Conservation (phyloP, 2,888 invertebrate species). For the Drosophila kambysellisi region DNA sequence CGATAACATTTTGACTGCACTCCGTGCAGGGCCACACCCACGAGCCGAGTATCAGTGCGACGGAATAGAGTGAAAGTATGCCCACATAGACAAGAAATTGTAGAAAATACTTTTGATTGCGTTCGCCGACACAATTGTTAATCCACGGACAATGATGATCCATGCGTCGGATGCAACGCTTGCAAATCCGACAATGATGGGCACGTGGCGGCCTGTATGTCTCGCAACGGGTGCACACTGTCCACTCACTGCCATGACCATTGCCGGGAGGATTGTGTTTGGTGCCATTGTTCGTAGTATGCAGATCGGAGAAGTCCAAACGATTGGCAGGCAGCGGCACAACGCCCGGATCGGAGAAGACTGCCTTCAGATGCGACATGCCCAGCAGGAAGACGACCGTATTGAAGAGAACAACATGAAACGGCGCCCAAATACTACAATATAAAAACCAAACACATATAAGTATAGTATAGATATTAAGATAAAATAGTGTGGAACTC, state of each 20-base stretch:
- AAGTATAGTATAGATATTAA: conserved; percentile 68
- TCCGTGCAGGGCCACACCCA: conserved; percentile 90
- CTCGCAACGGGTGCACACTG: conserved; percentile 90
- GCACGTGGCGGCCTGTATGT: conserved; percentile 93
- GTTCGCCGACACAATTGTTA: conserved; percentile 96
- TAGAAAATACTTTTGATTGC: conserved; percentile 96
- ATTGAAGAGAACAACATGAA: conserved; percentile 93
- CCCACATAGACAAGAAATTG: conserved; percentile 94
- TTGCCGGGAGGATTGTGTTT: conserved; percentile 83
- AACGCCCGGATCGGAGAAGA: conserved; percentile 95
- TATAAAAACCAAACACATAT: background rate
- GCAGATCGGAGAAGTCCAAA: conserved; percentile 93
- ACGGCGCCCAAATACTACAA: conserved; percentile 91
- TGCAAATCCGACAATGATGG: conserved; percentile 95
- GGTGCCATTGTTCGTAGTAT: conserved; percentile 86
- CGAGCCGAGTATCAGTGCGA: conserved; percentile 89
- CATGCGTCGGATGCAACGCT: conserved; percentile 89
- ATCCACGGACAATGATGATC: conserved; percentile 94
- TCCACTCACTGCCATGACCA: conserved; percentile 90
- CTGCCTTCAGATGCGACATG: conserved; percentile 93
- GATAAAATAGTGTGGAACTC: background rate
- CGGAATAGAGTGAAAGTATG: conserved; percentile 88
- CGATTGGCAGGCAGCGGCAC: conserved; percentile 91
- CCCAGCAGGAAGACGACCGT: conserved; percentile 90
- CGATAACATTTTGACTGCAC: conserved; percentile 88